phyloP scores from a whole-genome alignment of 2,888 invertebrate species.

The Thera obeliscata region DNA sequence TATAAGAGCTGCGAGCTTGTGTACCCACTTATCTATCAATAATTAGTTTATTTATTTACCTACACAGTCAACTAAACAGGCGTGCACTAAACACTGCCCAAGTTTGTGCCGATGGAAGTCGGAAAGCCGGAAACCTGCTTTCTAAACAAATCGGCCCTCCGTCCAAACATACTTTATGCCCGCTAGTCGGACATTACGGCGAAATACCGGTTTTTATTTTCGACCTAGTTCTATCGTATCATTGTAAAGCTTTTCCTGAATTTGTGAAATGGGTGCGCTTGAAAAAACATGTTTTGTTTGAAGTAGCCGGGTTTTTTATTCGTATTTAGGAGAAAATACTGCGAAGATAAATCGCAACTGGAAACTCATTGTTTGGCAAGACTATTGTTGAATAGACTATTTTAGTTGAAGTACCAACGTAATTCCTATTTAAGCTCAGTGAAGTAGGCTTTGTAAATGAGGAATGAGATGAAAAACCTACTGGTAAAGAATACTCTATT shows the following conservation, averaged over 20 bases:
- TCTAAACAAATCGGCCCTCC: slow-evolving; percentile 32
- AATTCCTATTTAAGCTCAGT: too few species aligned
- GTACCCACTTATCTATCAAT: too few species aligned
- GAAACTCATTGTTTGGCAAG: slow-evolving; percentile 1
- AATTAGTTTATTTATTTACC: too few species aligned
- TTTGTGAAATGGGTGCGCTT: slow-evolving; percentile 9
- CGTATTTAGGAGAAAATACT: slow-evolving; percentile 15
- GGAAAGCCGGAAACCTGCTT: background rate
- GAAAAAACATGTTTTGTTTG: slow-evolving; percentile 17
- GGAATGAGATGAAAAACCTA: too few species aligned
- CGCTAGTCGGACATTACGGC: slow-evolving; percentile 40
- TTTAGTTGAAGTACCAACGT: too few species aligned
- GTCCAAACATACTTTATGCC: slow-evolving; percentile 50
- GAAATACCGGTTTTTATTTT: slow-evolving; percentile 28
- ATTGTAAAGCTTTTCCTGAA: slow-evolving; percentile 19
- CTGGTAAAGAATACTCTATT: too few species aligned
- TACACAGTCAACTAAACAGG: too few species aligned
- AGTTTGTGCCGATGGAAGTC: background rate
- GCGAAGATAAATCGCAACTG: slow-evolving; percentile 4
- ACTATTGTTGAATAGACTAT: background rate
- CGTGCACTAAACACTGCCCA: too few species aligned
- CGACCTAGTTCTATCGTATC: slow-evolving; percentile 28
- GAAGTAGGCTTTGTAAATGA: too few species aligned
- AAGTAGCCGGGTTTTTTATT: slow-evolving; percentile 7
- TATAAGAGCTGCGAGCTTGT: too few species aligned